Evolutionary conservation across 2,888 invertebrate species (phyloP).

Genomic region (Xestia rhomboidea): DNA sequence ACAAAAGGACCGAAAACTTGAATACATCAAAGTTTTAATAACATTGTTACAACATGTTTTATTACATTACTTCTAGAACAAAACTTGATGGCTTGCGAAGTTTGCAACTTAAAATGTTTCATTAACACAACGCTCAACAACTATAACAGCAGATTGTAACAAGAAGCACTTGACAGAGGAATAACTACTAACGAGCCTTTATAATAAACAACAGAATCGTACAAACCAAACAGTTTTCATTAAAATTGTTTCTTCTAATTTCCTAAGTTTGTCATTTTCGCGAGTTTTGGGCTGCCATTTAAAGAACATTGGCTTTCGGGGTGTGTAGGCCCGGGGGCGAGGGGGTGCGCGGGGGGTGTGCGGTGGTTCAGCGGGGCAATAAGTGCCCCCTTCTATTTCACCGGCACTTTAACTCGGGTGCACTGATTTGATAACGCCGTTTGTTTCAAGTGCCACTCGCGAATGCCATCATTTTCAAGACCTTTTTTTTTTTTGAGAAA

Average conservation of each 20-base stretch:
- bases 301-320: slow-evolving; percentile 62
- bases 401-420: slow-evolving; percentile 89
- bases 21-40: slow-evolving; percentile 51
- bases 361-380: slow-evolving; percentile 79
- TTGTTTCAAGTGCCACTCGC: slow-evolving; percentile 87
- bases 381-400: slow-evolving; percentile 89
- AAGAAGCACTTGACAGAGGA: slow-evolving; percentile 44
- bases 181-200: slow-evolving; percentile 55
- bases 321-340: slow-evolving; percentile 42
- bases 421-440: slow-evolving; percentile 90
- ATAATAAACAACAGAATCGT: slow-evolving; percentile 58
- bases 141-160: slow-evolving; percentile 35
- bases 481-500: slow-evolving; percentile 75
- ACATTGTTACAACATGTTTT: slow-evolving; percentile 56
- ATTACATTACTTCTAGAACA: slow-evolving; percentile 55
- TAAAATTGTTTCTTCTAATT: slow-evolving; percentile 68
- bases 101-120: slow-evolving; percentile 49
- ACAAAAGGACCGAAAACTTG: slow-evolving; percentile 38
- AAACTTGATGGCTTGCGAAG: slow-evolving; percentile 47
- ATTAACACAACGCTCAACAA: slow-evolving; percentile 47
- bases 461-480: slow-evolving; percentile 81
- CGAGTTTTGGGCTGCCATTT: slow-evolving; percentile 62
- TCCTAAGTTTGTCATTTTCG: slow-evolving; percentile 70
- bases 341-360: slow-evolving; percentile 51
- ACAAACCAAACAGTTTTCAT: slow-evolving; percentile 60